A percentile compares a stretch with the other conserved stretches of the same genome.
Evolutionary conservation across 2,113 vertebrate genomes (phyloP).

Genomic region (Plestiodon gilberti): DNA sequence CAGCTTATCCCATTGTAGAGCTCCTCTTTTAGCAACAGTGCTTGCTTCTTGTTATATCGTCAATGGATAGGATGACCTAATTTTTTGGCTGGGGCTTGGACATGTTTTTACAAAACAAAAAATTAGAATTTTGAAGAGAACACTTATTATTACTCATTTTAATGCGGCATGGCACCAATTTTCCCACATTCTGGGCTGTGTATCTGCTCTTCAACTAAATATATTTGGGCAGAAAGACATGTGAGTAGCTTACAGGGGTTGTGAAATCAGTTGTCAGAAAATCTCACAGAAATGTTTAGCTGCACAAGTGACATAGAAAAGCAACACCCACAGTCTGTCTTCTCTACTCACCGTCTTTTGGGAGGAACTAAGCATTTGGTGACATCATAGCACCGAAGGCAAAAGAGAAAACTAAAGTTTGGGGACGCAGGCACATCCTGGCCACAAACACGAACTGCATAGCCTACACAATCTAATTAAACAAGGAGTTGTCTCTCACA

Average conservation of each 20-base stretch:
- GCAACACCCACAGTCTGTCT: background rate
- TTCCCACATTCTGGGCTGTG: background rate
- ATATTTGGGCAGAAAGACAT: background rate
- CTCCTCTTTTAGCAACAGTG: background rate
- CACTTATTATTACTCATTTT: background rate
- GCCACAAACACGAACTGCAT: background rate
- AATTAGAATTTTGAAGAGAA: background rate
- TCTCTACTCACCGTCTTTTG: background rate
- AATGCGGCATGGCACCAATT: background rate
- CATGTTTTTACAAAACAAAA: background rate
- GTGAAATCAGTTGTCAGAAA: background rate
- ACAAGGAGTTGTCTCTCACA: background rate
- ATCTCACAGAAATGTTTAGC: slow-evolving; percentile 1
- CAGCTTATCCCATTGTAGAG: background rate
- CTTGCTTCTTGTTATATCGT: background rate
- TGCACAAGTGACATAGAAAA: background rate
- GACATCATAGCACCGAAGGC: background rate
- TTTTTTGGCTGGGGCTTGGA: background rate
- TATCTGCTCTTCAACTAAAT: background rate
- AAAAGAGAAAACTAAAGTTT: background rate
- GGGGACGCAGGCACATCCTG: fast-evolving
- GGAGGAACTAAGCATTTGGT: background rate
- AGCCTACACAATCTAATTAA: background rate
- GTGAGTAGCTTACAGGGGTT: background rate
- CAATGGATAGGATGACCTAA: no score